phyloP scores from a whole-genome alignment of 37 sponge, comb jelly and placozoan species.

The Halisarca cf. caerulea region DNA sequence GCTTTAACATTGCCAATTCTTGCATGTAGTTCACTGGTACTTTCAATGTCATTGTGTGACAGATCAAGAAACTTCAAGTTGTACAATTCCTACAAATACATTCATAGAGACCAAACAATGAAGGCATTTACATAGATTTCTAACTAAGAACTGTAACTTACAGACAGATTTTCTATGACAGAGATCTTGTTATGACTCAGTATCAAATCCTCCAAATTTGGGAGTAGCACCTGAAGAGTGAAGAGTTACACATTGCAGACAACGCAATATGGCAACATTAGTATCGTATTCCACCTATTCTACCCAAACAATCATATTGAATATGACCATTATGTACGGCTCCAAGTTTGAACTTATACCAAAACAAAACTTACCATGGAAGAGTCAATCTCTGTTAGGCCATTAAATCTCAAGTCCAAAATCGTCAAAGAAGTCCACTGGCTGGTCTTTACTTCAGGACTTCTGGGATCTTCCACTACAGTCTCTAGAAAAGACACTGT shows the following conservation, averaged over 20 bases:
- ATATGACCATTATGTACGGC: no score
- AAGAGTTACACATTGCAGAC: no score
- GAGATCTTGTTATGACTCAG: conserved; percentile 64
- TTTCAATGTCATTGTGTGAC: conserved; percentile 56
- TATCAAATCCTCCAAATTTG: conserved; percentile 36
- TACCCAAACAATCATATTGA: no score
- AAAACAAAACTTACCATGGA: conserved; percentile 43
- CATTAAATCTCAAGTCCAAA: conserved; percentile 51
- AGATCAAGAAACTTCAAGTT: conserved; percentile 57
- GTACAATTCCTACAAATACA: conserved; percentile 47
- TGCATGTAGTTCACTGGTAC: conserved; percentile 28
- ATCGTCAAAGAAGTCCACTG: conserved; percentile 29
- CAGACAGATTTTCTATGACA: conserved; percentile 46
- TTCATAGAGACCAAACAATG: neutral
- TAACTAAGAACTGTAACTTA: no score
- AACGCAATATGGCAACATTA: no score
- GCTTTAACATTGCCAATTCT: conserved; percentile 48
- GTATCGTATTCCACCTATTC: no score
- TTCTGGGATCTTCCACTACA: neutral
- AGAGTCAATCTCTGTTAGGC: conserved; percentile 36
- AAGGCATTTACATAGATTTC: no score
- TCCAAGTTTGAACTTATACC: no score
- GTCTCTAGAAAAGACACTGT: neutral
- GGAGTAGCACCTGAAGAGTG: conserved; percentile 31
- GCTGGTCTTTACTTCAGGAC: neutral